phyloP scores from a whole-genome alignment of 2,113 vertebrate genomes.

The Halichoeres trimaculatus region DNA sequence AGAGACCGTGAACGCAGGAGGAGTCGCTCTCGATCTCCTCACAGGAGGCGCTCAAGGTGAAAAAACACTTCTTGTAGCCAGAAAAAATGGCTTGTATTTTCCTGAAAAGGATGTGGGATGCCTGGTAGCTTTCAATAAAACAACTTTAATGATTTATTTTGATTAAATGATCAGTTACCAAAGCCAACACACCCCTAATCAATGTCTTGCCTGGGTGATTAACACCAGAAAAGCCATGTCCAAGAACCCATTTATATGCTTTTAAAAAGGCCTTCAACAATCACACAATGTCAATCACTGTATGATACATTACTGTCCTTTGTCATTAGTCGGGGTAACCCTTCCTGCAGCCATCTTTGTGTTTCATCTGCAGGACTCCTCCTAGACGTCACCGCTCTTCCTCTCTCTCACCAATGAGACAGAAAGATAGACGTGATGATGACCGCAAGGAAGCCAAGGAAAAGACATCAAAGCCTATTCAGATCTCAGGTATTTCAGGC shows the following conservation, averaged over 20 bases:
- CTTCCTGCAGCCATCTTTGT: conserved; percentile 43
- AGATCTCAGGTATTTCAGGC: conserved; percentile 88
- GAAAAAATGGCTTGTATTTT: not conserved
- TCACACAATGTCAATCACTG: not conserved
- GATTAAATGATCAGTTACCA: not conserved
- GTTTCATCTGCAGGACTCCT: conserved; percentile 85
- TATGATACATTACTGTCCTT: not conserved
- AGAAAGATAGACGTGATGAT: conserved; percentile 91
- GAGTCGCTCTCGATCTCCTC: conserved; percentile 92
- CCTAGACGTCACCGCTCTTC: conserved; percentile 88
- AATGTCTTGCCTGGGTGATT: not conserved
- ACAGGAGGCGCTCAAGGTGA: conserved; percentile 93
- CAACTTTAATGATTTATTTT: too few relatives aligned
- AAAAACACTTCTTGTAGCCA: not conserved
- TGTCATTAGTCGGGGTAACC: conserved; percentile 44
- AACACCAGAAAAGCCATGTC: not conserved
- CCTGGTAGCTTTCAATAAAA: too few relatives aligned
- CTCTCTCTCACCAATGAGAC: conserved; percentile 87
- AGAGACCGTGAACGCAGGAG: conserved; percentile 91
- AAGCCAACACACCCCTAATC: not conserved
- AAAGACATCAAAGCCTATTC: conserved; percentile 85
- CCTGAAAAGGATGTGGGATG: not conserved
- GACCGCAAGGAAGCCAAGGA: conserved; percentile 85
- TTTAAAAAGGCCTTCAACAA: not conserved
- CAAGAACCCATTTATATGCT: not conserved